Percentiles rank a stretch among this genome's conserved stretches.
phyloP scores from a whole-genome alignment of 2,888 invertebrate genomes.

The Nemotelus pantherinus region DNA sequence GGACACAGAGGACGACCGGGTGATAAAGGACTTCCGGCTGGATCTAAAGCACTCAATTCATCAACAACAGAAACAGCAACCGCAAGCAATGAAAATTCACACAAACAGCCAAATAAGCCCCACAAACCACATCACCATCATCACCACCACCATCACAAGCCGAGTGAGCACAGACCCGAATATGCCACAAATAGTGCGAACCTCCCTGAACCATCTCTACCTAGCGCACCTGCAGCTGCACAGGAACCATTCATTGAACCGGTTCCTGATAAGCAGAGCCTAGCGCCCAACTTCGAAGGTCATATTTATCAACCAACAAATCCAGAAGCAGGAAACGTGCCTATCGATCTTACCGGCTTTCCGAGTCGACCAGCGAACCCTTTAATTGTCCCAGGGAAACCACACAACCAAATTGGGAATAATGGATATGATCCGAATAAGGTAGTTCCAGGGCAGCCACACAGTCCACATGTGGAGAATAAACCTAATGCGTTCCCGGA shows the following conservation, averaged over 20 bases:
- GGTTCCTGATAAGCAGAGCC: not conserved
- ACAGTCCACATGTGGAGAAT: not conserved
- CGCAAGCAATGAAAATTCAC: not conserved
- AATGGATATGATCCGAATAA: not conserved
- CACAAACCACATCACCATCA: slow-evolving; percentile 15
- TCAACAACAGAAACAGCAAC: not conserved
- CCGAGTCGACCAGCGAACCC: not conserved
- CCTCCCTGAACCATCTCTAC: not conserved
- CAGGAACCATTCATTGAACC: slow-evolving; percentile 9
- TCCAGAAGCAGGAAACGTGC: not conserved
- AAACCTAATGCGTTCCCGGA: not conserved
- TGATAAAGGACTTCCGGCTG: not conserved
- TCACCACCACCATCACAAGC: not conserved
- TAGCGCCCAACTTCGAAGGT: not conserved
- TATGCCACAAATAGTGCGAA: not conserved
- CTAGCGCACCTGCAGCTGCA: not conserved
- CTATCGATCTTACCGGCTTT: not conserved
- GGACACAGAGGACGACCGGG: slow-evolving; percentile 13
- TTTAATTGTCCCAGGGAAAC: not conserved
- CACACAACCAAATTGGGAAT: not conserved
- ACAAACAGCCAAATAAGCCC: not conserved
- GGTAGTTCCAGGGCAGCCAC: not conserved
- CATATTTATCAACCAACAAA: not conserved
- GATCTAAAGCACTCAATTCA: not conserved
- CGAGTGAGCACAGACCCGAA: slow-evolving; percentile 1